Conservation (phyloP, 1,140 invertebrate species). For the Sycophila sp. region DNA sequence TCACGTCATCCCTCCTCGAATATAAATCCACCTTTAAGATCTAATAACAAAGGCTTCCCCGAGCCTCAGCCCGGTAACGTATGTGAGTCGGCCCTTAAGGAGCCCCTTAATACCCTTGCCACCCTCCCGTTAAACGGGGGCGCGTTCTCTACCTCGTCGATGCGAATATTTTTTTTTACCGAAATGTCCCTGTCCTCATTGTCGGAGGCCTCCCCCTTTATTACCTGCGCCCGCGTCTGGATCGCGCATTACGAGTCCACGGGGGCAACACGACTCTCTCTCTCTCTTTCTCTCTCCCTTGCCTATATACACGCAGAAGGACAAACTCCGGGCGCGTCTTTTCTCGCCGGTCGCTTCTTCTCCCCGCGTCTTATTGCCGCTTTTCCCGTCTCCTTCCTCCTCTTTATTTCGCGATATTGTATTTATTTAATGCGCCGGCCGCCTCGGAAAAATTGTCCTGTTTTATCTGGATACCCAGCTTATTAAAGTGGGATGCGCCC, state of each 20-base stretch:
- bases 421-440: conserved; percentile 17
- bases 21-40: conserved; percentile 6
- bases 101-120: background rate
- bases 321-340: no score
- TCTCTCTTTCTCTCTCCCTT: background rate
- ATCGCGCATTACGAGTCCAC: conserved; percentile 18
- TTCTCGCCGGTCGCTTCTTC: no score
- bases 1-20: background rate
- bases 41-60: background rate
- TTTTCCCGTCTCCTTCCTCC: background rate
- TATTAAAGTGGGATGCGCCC: background rate
- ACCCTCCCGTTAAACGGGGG: conserved; percentile 13
- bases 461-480: conserved; percentile 7
- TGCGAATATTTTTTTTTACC: background rate
- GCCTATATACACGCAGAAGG: background rate
- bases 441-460: background rate
- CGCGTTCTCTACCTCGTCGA: background rate
- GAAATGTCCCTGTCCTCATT: no score
- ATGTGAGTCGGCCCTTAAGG: conserved; percentile 3
- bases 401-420: conserved; percentile 4
- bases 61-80: background rate
- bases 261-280: conserved; percentile 15
- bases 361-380: background rate
- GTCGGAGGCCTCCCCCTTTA: background rate
- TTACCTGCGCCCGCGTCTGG: conserved; percentile 16